Evolutionary conservation across 2,888 invertebrate genomes (phyloP), one percentile per base, ranked within the genome.

Genomic region (Plebejus anna): DNA sequence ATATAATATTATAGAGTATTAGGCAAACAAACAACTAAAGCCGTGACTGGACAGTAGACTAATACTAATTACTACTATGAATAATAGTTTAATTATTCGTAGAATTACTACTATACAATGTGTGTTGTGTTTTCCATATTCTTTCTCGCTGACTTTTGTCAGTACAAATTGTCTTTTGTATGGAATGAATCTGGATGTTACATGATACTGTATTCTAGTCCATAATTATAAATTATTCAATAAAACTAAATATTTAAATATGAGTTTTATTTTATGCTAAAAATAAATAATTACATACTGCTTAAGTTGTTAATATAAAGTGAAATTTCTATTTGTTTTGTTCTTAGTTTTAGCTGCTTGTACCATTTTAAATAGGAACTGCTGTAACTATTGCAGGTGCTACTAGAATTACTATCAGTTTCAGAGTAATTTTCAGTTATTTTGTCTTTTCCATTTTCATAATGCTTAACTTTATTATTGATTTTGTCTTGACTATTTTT

Each of bases 261-360:
- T 28, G 61, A 61, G 61, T 61, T 61, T 61, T 61, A 61, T 28
- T 61, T 61, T 22, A 7, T 55, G 55, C 4, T 55, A 55, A 16
- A 47, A 16, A 38, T 70, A 4, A 70, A 36, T 38, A 70, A 38
- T 70, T 5, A 28, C 61, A 28, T 61, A 61, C 61, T 85, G 70
- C 84, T 84, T 77, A 93, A 79, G 82, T 90, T 90, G 77, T 90
- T 83, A 73, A 90, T 83, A 78, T 91, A 93, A 13, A 88, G 59
- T 55, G 83, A 79, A 78, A 85, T 81, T 84, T 90, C 89, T 75
- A 93, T 83, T 80, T 87, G 85, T 79, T 85, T 84, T 70, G 84
- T 84, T 75, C 84, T 84, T 61, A 81, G 76, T 84, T 90, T 89
- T 73, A 93, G 81, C 76, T 88, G 83, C 16, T 84, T 87, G 78